Evolutionary conservation across 2,113 vertebrate species (phyloP).

Genomic region (Gobio gobio): DNA sequence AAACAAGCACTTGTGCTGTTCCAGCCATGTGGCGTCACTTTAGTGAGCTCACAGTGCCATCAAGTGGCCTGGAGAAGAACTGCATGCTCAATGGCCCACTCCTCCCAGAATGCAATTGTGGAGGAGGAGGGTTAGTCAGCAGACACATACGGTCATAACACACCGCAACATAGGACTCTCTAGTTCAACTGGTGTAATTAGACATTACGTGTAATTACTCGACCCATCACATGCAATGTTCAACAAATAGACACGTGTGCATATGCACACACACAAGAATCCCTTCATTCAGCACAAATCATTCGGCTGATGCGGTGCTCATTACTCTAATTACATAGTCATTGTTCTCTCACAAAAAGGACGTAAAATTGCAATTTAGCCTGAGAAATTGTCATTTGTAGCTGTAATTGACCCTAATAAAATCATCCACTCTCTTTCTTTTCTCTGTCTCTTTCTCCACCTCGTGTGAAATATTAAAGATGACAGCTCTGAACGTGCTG

Average conservation of each 20-base stretch:
- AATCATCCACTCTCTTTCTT: conserved; percentile 63
- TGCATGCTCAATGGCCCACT: background rate
- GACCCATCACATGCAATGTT: conserved; percentile 40
- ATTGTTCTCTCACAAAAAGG: conserved; percentile 70
- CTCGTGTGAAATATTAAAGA: conserved; percentile 75
- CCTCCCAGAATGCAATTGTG: background rate
- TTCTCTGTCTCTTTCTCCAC: conserved; percentile 33
- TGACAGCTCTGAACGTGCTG: conserved; percentile 70
- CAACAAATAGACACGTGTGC: conserved; percentile 36
- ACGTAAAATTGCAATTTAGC: conserved; percentile 74
- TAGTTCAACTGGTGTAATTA: conserved; percentile 50
- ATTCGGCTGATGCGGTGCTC: conserved; percentile 63
- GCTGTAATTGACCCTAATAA: conserved; percentile 76
- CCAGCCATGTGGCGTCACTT: background rate
- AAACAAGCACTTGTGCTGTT: background rate
- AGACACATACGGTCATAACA: conserved; percentile 26
- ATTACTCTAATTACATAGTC: conserved; percentile 71
- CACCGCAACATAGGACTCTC: conserved; percentile 37
- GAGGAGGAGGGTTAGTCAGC: background rate
- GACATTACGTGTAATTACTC: conserved; percentile 52
- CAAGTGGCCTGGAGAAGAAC: conserved; percentile 58
- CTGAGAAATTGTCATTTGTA: conserved; percentile 74
- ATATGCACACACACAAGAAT: conserved; percentile 1
- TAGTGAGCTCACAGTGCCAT: conserved; percentile 74
- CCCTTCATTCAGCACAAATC: conserved; percentile 67